Base-by-base conservation (phyloP, 2,888 invertebrate species). In the Dinocampus coccinellae region DNA sequence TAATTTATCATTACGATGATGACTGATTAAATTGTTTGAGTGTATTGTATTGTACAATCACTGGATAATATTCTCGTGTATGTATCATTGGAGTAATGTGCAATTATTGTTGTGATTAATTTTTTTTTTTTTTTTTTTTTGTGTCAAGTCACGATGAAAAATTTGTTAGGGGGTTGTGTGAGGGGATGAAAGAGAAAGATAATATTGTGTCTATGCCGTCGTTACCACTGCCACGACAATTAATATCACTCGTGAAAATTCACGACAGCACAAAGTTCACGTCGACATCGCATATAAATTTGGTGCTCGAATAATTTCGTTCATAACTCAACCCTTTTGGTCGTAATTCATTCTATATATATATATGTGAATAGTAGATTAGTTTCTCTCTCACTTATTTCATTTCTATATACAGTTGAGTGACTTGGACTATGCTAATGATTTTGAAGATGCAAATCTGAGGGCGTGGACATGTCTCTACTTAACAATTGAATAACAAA, bases 291-390 rank as follows among this genome's bases (percentile, higher is more conserved):
- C 70, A 82, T 81, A 84, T 85, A 86, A 87, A 87, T 87, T 85
- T 83, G 81, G 78, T 81, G 83, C 80, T 80, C 82, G 85, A 86
- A 87, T 85, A 84, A 87, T 85, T 84, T 79, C 80, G 80, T 78
- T 80, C 83, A 87, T 87, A 87, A 87, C 80, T 87, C 84, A 86
- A 86, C 87, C 86, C 86, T 86, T 86, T 84, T 76, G 72, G 81
- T 79, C 80, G 82, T 87, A 85, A 85, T 78, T 86, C 87, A 87
- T 76, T 67, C 52, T 24, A 61, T 16, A 6, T 47, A 16, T 47
- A 16, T 6, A n/a, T 47, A 47, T n/a, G 47, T 60, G 65, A 58
- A 64, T 20, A 63, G 16, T 52, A 57, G 26, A 57, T 9, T 34
- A 55, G 57, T 20, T 29, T 16, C 63, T 47, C 33, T 74, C 73